These are phyloP conservation scores for Notiomystis cincta DNA, from an alignment of 2,113 vertebrate species.

Conservation along the genomic window DNA sequence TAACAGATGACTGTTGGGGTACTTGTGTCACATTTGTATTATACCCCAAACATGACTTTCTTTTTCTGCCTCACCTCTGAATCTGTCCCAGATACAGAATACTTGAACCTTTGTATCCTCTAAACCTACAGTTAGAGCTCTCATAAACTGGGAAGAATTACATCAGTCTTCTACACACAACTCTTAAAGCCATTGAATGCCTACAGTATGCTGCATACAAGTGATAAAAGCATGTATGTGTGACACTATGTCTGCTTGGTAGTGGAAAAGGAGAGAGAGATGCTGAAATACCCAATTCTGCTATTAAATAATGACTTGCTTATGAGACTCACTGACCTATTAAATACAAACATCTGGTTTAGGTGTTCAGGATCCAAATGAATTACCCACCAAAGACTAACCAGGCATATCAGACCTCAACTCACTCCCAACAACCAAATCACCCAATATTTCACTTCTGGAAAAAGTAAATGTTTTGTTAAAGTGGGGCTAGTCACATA, in stretches of 20 bases:
- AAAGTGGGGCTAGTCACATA: background rate
- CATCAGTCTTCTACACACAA: conserved; percentile 42
- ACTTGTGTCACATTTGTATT: background rate
- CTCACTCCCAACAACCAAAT: conserved; percentile 1
- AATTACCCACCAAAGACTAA: conserved; percentile 59
- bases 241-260: conserved; percentile 66
- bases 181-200: conserved; percentile 39
- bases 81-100: background rate
- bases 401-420: conserved; percentile 26
- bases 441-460: conserved; percentile 45
- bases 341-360: conserved; percentile 66
- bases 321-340: conserved; percentile 60
- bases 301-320: conserved; percentile 64
- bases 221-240: conserved; percentile 55
- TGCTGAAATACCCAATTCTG: conserved; percentile 56
- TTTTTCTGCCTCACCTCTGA: background rate
- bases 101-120: conserved; percentile 50
- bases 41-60: background rate
- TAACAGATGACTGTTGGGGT: background rate
- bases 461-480: conserved; percentile 40
- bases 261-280: conserved; percentile 35
- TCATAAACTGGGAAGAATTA: conserved; percentile 54
- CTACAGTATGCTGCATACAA: conserved; percentile 35
- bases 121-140: conserved; percentile 36
- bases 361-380: conserved; percentile 53